A percentile compares a stretch with the other conserved stretches of the same genome.
These are phyloP conservation scores for Brachionus angularis DNA, from an alignment of 1,140 invertebrate genomes.

Conservation along the genomic window DNA sequence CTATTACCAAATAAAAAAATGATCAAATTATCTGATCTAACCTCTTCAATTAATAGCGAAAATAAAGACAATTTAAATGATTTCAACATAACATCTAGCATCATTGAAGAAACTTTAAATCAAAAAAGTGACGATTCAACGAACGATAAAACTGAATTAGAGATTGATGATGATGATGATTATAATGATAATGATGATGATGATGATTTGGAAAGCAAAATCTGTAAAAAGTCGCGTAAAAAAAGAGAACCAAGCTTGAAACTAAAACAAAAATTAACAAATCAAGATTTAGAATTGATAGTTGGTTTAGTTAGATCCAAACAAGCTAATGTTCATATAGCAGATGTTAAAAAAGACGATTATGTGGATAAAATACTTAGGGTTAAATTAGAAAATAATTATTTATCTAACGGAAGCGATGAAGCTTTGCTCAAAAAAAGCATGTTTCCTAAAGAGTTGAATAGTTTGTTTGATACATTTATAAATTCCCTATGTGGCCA, in stretches of 20 bases:
- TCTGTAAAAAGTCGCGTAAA: conserved; percentile 22
- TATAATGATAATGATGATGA: not conserved
- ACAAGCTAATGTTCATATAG: conserved; percentile 26
- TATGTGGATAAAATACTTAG: conserved; percentile 41
- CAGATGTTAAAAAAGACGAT: conserved; percentile 37
- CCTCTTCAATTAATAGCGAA: not conserved
- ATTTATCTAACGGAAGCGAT: conserved; percentile 25
- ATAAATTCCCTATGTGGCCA: conserved; percentile 29
- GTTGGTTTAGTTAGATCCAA: conserved; percentile 10
- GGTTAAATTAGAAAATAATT: not conserved
- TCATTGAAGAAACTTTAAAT: too few species aligned
- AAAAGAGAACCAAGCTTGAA: conserved; percentile 41
- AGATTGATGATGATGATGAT: not conserved
- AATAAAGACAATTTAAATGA: not conserved
- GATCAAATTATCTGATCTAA: conserved; percentile 32
- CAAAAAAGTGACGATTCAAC: not conserved
- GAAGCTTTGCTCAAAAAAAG: conserved; percentile 44
- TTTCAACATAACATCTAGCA: too few species aligned
- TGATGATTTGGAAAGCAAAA: not conserved
- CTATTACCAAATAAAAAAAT: conserved; percentile 42
- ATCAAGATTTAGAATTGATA: conserved; percentile 37
- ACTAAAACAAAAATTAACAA: conserved; percentile 23
- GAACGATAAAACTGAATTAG: not conserved
- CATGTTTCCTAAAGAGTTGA: conserved; percentile 35
- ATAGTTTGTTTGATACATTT: conserved; percentile 36